Conservation (phyloP, 2,888 invertebrate species). For the Drosophila picticornis region DNA sequence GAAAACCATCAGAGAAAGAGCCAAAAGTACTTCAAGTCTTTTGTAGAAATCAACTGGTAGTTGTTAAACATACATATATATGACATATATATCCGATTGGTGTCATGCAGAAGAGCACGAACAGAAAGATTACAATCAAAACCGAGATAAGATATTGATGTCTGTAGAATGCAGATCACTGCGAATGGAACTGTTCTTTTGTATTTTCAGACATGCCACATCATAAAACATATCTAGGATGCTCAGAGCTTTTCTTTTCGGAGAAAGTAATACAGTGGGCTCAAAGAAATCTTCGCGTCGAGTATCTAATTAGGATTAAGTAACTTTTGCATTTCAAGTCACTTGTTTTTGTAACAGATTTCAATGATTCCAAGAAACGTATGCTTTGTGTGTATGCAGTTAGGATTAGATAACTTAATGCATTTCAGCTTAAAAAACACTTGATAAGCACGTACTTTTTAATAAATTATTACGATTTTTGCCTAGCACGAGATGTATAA, state of each 20-base stretch:
- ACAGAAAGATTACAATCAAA: conserved; percentile 2
- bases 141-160: conserved; percentile 37
- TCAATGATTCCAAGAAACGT: neutral
- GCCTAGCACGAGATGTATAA: neutral
- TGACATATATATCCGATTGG: conserved; percentile 18
- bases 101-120: conserved; percentile 11
- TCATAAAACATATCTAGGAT: neutral
- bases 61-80: neutral
- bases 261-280: neutral
- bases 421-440: neutral
- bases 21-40: conserved; percentile 8
- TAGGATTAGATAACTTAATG: neutral
- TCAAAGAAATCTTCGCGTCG: neutral
- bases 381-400: neutral
- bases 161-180: conserved; percentile 23
- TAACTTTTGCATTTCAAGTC: neutral
- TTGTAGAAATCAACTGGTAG: neutral
- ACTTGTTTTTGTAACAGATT: neutral
- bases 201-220: neutral
- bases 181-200: neutral
- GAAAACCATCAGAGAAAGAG: conserved; percentile 2
- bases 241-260: neutral
- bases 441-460: neutral
- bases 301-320: neutral
- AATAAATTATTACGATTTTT: neutral